Evolutionary conservation across 2,888 invertebrate genomes (phyloP), one percentile per base, ranked within the genome.

Genomic region (Drosophila prostipennis): DNA sequence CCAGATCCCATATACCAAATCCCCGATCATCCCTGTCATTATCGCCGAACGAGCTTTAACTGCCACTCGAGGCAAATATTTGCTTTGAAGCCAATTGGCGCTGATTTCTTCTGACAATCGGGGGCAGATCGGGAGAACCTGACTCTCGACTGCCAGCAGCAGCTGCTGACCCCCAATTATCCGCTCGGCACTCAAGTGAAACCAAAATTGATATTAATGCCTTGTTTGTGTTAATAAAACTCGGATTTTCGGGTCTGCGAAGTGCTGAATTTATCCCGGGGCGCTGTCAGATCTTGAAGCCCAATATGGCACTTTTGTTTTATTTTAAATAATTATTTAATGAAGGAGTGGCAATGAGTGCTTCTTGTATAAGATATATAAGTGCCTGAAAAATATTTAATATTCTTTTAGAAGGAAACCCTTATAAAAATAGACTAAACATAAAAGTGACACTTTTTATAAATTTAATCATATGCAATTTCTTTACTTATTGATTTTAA

Each of bases 31-130:
- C 43, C 29, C 26, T 80, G 87, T 87, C 84, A 84, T 83, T 87
- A 87, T 46, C 46, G 43, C 60, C 32, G 48, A 43, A 55, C 81
- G 79, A 75, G 78, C 70, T 73, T 69, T 70, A 58, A 67, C 75
- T 77, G 80, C 84, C 79, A 85, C 84, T 79, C 80, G 75, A 54
- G 84, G 85, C 87, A 78, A 85, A 89, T 87, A 87, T 87, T 87
- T 87, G 89, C 87, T 87, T 87, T 87, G 81, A 85, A 72, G 78
- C 70, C 80, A 88, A 85, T 85, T 85, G 80, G 72, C 77, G 87
- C 72, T 83, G 85, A 85, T 86, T 87, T 87, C 79, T 85, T 81
- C 74, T 57, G 89, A 84, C 84, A 88, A 85, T 42, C 52, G 36
- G 49, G 43, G 52, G 59, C 48, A 48, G 48, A 54, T 23, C 49